phyloP scores from a whole-genome alignment of 1,140 invertebrate species.

The Papilio xuthus region DNA sequence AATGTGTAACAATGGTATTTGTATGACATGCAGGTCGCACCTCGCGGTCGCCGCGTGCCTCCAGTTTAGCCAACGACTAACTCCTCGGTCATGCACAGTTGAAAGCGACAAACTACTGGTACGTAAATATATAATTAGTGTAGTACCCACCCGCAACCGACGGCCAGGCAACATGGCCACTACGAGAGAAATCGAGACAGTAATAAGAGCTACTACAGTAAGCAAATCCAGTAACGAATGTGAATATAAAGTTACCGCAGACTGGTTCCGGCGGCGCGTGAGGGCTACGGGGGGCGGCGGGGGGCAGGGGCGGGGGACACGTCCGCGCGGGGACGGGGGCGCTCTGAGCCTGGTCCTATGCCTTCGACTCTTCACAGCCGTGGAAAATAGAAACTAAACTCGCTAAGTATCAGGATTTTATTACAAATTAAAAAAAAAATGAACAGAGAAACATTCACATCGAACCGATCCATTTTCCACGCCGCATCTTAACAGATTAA shows the following conservation, averaged over 20 bases:
- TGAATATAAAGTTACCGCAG: constrained; percentile 77
- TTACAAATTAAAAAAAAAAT: constrained; percentile 3
- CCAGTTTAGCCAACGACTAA: constrained; percentile 68
- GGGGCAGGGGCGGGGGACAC: constrained; percentile 22
- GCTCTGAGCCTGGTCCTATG: background rate
- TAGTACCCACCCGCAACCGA: constrained; percentile 79
- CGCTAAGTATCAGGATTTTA: constrained; percentile 28
- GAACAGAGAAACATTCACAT: constrained; percentile 18
- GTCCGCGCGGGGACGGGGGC: constrained; percentile 42
- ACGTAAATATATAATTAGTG: constrained; percentile 80
- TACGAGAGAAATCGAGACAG: constrained; percentile 78
- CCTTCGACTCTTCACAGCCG: background rate
- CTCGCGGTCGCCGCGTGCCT: constrained; percentile 54
- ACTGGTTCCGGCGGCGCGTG: constrained; percentile 51
- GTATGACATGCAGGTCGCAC: constrained; percentile 64
- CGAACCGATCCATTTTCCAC: constrained; percentile 32
- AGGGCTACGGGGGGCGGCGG: constrained; percentile 5
- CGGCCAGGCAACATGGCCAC: constrained; percentile 69
- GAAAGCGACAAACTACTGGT: constrained; percentile 79
- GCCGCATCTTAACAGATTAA: constrained; percentile 27
- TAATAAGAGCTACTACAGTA: constrained; percentile 79
- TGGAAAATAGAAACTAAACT: constrained; percentile 38
- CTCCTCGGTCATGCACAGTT: constrained; percentile 74
- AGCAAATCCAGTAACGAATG: constrained; percentile 77
- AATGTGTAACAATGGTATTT: constrained; percentile 59